These are phyloP conservation scores for Sisor rabdophorus DNA, from an alignment of 2,113 vertebrate genomes.

Conservation along the genomic window DNA sequence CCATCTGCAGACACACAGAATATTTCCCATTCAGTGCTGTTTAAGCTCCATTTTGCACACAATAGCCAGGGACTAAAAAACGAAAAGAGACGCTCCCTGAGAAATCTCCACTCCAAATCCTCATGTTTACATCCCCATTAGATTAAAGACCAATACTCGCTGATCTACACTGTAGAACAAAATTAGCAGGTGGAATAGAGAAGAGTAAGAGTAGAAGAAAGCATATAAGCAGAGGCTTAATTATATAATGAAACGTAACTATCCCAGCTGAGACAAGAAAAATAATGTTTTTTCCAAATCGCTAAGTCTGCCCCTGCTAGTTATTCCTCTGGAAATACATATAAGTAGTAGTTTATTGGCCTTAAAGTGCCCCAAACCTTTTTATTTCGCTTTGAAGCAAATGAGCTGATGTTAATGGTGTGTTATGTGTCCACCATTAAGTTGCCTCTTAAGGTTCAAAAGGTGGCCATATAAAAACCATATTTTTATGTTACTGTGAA, in stretches of 20 bases:
- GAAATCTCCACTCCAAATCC: constrained; percentile 35
- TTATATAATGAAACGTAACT: no score
- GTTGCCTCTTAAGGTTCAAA: neutral
- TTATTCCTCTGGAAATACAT: no score
- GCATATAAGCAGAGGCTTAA: no score
- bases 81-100: constrained; percentile 39
- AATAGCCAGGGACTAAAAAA: constrained; percentile 43
- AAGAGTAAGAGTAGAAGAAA: neutral
- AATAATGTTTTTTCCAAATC: no score
- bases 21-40: constrained; percentile 65
- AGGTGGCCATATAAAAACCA: neutral
- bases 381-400: neutral
- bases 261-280: no score
- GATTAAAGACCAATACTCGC: constrained; percentile 58
- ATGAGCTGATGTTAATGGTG: neutral
- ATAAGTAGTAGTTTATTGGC: neutral
- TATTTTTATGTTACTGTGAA: no score
- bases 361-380: neutral
- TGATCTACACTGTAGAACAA: constrained; percentile 41
- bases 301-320: no score
- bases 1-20: constrained; percentile 71
- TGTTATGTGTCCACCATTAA: neutral
- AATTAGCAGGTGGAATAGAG: constrained; percentile 33
- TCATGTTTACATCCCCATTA: constrained; percentile 48
- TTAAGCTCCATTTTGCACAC: constrained; percentile 56